phyloP scores from a whole-genome alignment of 1,140 invertebrate genomes.

The Nebria ingens region DNA sequence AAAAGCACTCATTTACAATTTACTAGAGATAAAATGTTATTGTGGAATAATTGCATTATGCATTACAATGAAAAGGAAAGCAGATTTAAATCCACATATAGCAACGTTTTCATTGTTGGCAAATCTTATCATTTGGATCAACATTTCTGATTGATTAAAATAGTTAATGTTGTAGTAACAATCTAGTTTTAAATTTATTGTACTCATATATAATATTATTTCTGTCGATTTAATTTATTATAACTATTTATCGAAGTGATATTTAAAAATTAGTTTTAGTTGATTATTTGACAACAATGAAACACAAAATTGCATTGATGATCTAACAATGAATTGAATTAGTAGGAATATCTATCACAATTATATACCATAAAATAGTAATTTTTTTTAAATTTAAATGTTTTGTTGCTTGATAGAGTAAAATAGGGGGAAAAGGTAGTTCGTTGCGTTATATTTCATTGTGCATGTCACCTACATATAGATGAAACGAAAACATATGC shows the following conservation, averaged over 20 bases:
- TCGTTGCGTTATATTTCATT: constrained; percentile 4
- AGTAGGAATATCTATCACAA: background rate
- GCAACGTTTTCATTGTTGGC: too few species aligned
- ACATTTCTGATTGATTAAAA: too few species aligned
- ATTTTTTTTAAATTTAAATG: background rate
- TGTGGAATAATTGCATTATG: too few species aligned
- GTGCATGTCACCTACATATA: background rate
- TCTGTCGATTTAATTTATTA: background rate
- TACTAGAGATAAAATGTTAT: too few species aligned
- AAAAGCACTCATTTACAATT: too few species aligned
- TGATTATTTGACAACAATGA: background rate
- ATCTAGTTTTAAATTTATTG: too few species aligned
- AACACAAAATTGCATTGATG: background rate
- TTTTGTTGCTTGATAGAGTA: too few species aligned
- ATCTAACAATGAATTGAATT: background rate
- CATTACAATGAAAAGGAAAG: too few species aligned
- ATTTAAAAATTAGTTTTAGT: background rate
- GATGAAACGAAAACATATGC: background rate
- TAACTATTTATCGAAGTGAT: background rate
- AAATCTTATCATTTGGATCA: too few species aligned
- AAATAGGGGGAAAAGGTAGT: background rate
- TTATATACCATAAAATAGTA: background rate
- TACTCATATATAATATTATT: background rate
- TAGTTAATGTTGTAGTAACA: too few species aligned
- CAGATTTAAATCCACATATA: too few species aligned